These are phyloP conservation scores for Anabacerthia variegaticeps DNA, from an alignment of 2,797 vertebrate genomes.

Conservation along the genomic window DNA sequence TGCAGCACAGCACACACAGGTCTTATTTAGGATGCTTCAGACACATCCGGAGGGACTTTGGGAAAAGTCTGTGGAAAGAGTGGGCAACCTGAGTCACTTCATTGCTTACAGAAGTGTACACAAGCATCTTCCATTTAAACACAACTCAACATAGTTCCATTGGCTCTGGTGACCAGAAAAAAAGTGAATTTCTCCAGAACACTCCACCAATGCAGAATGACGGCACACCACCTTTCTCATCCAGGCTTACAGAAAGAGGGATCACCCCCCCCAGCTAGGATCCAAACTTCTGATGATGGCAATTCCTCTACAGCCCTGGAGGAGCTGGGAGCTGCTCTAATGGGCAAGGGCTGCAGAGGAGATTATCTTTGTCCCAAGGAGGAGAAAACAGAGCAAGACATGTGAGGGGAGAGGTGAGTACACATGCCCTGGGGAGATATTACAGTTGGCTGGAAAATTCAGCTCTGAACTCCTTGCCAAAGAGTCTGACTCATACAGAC, in stretches of 20 bases:
- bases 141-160: background rate
- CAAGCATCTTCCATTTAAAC: conserved; percentile 41
- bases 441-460: conserved; percentile 8
- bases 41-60: conserved; percentile 30
- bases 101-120: conserved; percentile 51
- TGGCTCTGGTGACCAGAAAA: conserved; percentile 2
- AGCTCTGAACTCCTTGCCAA: background rate
- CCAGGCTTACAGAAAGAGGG: background rate
- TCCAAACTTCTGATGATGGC: conserved; percentile 6
- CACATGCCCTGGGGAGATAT: background rate
- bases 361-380: background rate
- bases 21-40: conserved; percentile 59
- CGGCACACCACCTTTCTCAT: background rate
- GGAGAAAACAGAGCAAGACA: background rate
- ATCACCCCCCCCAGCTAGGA: background rate
- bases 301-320: background rate
- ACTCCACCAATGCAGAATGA: background rate
- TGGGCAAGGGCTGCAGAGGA: background rate
- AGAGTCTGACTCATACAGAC: background rate
- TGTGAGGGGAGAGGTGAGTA: background rate
- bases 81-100: conserved; percentile 65
- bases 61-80: conserved; percentile 46
- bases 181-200: background rate
- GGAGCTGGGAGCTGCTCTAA: background rate
- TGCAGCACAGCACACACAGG: background rate